A percentile compares a stretch with the other conserved stretches of the same genome.
Evolutionary conservation across 1,140 invertebrate genomes (phyloP).

Genomic region (Drosophila melanica): DNA sequence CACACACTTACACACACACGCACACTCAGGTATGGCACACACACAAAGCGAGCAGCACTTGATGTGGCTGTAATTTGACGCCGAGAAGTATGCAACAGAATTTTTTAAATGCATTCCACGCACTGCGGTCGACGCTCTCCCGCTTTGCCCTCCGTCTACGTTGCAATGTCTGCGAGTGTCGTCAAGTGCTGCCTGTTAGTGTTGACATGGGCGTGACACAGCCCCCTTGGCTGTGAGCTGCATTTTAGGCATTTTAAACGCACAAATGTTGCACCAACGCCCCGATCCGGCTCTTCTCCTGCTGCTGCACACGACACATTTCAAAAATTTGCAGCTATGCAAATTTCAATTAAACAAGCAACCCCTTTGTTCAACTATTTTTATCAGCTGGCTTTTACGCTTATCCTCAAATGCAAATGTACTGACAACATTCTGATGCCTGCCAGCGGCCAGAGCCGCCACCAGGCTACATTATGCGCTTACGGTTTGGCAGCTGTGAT

Average conservation of each 20-base stretch:
- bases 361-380: slow-evolving; percentile 52
- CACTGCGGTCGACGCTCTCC: slow-evolving; percentile 62
- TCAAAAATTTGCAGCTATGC: slow-evolving; percentile 50
- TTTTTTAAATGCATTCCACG: slow-evolving; percentile 76
- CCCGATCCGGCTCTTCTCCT: not conserved
- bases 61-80: slow-evolving; percentile 69
- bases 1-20: slow-evolving; percentile 23
- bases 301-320: slow-evolving; percentile 38
- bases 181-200: slow-evolving; percentile 48
- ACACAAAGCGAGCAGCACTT: slow-evolving; percentile 57
- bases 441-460: slow-evolving; percentile 26
- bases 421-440: slow-evolving; percentile 37
- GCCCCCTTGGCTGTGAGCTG: slow-evolving; percentile 6
- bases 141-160: not conserved
- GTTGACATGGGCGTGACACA: slow-evolving; percentile 41
- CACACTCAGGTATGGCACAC: slow-evolving; percentile 1
- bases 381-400: slow-evolving; percentile 47
- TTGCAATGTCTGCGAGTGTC: slow-evolving; percentile 46
- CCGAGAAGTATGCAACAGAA: slow-evolving; percentile 72
- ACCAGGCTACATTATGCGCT: slow-evolving; percentile 22
- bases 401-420: slow-evolving; percentile 59
- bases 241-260: slow-evolving; percentile 40
- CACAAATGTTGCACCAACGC: slow-evolving; percentile 1
- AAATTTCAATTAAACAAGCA: slow-evolving; percentile 70
- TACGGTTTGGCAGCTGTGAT: slow-evolving; percentile 42